Conservation (phyloP, 2,113 vertebrate species). For the Daubentonia madagascariensis region DNA sequence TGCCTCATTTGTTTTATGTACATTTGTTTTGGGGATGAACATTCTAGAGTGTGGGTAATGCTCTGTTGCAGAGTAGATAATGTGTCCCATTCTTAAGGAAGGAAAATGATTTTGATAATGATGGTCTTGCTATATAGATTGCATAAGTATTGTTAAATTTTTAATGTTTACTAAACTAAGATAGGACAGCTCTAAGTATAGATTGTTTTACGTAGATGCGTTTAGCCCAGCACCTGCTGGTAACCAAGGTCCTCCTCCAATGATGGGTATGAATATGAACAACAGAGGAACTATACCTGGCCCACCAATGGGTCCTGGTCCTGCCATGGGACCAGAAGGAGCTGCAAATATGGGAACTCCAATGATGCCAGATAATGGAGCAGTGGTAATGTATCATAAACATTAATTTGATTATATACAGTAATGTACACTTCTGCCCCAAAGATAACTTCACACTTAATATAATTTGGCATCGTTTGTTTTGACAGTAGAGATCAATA, state of each 20-base stretch:
- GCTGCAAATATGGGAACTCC: conserved; percentile 92
- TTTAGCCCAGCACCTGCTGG: conserved; percentile 95
- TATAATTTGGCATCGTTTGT: conserved; percentile 13
- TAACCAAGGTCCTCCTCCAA: conserved; percentile 96
- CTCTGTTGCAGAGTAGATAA: conserved; percentile 74
- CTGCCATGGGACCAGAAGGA: conserved; percentile 94
- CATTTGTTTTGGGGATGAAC: not conserved
- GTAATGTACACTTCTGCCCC: conserved; percentile 73
- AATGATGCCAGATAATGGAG: conserved; percentile 96
- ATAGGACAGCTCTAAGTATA: conserved; percentile 90
- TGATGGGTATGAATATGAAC: conserved; percentile 97
- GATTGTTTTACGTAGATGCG: conserved; percentile 97
- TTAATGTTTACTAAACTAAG: conserved; percentile 83
- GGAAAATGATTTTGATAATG: conserved; percentile 38
- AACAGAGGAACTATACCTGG: conserved; percentile 92
- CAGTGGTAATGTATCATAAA: conserved; percentile 95
- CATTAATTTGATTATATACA: conserved; percentile 81
- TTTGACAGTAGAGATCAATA: not conserved
- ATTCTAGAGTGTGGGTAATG: not conserved
- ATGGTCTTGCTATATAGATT: conserved; percentile 75
- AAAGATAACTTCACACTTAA: conserved; percentile 87
- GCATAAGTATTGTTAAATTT: conserved; percentile 79
- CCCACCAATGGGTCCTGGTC: conserved; percentile 90
- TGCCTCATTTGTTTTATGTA: conserved; percentile 30
- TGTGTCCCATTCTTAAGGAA: conserved; percentile 81